phyloP scores from a whole-genome alignment of 2,797 vertebrate species.

The Lacerta agilis region DNA sequence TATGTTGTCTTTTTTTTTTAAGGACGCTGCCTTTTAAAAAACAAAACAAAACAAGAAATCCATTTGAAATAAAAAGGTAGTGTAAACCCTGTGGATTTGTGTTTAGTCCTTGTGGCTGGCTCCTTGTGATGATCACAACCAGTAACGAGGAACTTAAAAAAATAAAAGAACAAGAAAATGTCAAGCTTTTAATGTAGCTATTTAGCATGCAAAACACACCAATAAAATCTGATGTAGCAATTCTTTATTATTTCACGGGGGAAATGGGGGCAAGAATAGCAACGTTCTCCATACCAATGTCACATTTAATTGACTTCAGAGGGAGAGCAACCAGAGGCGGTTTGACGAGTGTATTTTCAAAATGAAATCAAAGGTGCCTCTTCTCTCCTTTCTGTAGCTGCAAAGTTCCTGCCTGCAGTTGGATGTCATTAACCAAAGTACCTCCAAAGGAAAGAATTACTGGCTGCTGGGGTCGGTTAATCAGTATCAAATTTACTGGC shows the following conservation, averaged over 20 bases:
- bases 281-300: background rate
- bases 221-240: slow-evolving; percentile 3
- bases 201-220: slow-evolving; percentile 8
- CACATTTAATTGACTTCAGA: slow-evolving; percentile 16
- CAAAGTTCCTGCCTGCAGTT: slow-evolving; percentile 53
- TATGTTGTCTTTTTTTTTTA: background rate
- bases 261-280: background rate
- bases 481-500: slow-evolving; percentile 28
- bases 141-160: background rate
- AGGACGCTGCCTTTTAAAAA: too few relatives aligned
- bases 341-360: background rate
- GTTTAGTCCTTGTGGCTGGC: background rate
- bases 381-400: background rate
- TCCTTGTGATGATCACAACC: background rate
- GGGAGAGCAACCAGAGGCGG: accelerated
- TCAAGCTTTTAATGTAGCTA: background rate
- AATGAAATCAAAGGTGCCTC: slow-evolving; percentile 34
- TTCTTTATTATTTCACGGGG: background rate
- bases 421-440: slow-evolving; percentile 55
- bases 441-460: slow-evolving; percentile 50
- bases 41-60: too few relatives aligned
- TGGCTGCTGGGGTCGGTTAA: slow-evolving; percentile 55
- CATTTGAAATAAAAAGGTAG: background rate
- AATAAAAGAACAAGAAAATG: background rate
- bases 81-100: background rate